Evolutionary conservation across 23 tunicate species (phyloP), one percentile per base, ranked within the genome.

Genomic region (Styela clava): DNA sequence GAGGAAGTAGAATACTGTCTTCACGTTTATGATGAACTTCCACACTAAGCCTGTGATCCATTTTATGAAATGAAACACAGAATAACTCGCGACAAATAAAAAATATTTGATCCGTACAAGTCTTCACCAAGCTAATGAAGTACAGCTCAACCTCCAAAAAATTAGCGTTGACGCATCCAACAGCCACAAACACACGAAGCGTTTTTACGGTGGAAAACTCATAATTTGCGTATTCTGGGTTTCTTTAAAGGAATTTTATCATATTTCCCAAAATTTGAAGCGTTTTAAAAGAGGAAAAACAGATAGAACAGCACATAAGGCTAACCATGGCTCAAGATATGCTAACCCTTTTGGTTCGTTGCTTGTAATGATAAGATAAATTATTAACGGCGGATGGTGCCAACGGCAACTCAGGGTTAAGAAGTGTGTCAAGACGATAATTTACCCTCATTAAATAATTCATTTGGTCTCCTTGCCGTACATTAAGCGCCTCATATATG

Each of bases 31-130:
- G 81, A 1, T 76, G 81, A 25, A 1, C 65, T 1, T 76, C 81
- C 21, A 76, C 25, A 44, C 81, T 76, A 22, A 36, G 64, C n/a
- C 81, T 76, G 44, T 76, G 81, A 16, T 76, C 81, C 81, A 76
- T 76, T 25, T 29, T 29, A 16, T 67, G 22, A 27, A 67, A 67
- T 67, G 22, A 29, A 22, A 67, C 9, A 44, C 12, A 44, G 56
- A 5, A 44, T 44, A 5, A 12, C 12, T 44, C 56, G 12, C 56
- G 12, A 12, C 56, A 12, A 44, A 44, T 44, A 44, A 44, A 44
- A 44, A 44, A 7, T 5, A 12, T 44, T 12, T 5, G 9, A 44
- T 5, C 56, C 12, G 12, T 12, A 44, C 7, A 44, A 7, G 9
- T 44, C 12, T 44, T 44, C 56, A 44, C 56, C 56, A 44, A 44